A percentile compares a stretch with the other conserved stretches of the same genome.
Evolutionary conservation across 2,113 vertebrate genomes (phyloP).

Genomic region (Xenopus tropicalis): DNA sequence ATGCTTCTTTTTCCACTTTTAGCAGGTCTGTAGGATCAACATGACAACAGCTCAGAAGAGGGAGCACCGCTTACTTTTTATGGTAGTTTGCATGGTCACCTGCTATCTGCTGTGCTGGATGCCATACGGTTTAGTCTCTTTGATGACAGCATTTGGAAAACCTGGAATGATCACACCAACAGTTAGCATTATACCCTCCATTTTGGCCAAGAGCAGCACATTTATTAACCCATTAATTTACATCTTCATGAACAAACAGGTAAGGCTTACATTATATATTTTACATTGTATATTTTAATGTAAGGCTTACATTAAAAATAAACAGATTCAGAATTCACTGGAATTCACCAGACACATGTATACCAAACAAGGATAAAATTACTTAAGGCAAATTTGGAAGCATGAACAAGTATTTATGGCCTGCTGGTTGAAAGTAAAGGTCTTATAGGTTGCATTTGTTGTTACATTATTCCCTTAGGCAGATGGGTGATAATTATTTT

Average conservation of each 20-base stretch:
- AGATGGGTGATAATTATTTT: no score
- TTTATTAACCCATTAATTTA: conserved; percentile 75
- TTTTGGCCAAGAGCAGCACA: conserved; percentile 73
- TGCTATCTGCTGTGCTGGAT: conserved; percentile 9
- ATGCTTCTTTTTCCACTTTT: background rate
- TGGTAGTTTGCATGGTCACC: conserved; percentile 39
- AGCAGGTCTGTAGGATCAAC: conserved; percentile 25
- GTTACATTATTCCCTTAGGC: no score
- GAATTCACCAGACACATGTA: no score
- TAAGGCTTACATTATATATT: conserved; percentile 43
- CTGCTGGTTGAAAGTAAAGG: no score
- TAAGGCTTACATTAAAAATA: conserved; percentile 44
- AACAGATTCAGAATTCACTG: no score
- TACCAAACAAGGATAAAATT: no score
- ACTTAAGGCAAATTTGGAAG: no score
- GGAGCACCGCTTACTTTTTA: background rate
- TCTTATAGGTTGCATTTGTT: no score
- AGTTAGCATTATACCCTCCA: conserved; percentile 67
- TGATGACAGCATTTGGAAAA: conserved; percentile 30
- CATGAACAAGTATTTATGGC: no score
- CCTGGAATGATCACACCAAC: conserved; percentile 63
- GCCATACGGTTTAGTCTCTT: conserved; percentile 9
- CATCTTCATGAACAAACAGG: conserved; percentile 75
- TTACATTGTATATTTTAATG: no score
- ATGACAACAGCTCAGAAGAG: conserved; percentile 23